Base-by-base conservation (phyloP, 2,113 vertebrate species). In the Triplophysa tibetana region DNA sequence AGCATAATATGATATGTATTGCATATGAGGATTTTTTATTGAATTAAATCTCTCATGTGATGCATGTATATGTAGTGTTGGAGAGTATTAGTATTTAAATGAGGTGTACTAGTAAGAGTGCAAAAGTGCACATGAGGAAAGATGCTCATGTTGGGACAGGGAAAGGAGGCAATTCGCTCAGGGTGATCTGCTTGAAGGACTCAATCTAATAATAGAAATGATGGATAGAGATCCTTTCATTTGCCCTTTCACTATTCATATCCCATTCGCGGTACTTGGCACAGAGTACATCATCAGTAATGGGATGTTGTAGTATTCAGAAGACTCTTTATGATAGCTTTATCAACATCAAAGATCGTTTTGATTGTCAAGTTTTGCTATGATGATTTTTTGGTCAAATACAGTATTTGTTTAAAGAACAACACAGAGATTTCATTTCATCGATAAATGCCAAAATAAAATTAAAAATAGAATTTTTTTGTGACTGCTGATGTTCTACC, bases 151-250 rank as follows among this genome's bases (percentile, higher is more conserved):
- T 75, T 68, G 43, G 41, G 11, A 11, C n/a, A 16, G 66, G n/a
- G 21, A 13, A 50, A 33, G 73, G 19, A 45, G 24, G 58, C 5
- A 4, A 13, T 48, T 1, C 58, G 29, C 52, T 72, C 72, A 79
- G 79, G 60, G 50, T 48, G 70, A 80, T 68, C 77, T 48, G 48
- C 43, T 80, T 77, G 80, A 85, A 85, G 83, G 80, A 78, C 84
- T 81, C 50, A 19, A 54, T 74, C 70, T 85, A 85, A 81, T 83
- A 81, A 85, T 85, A 85, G 84, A 83, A 82, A 81, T 85, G 84
- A 85, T 78, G 70, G 75, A 85, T 85, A 76, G 84, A 72, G 75
- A 69, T 78, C 67, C 79, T 70, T 54, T 60, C 66, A 48, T 61
- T 58, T 70, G 61, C 64, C 70, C 78, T 81, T 63, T 77, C 75